Base-by-base conservation (phyloP, 1,140 invertebrate species). In the Drosophila mojavensis region DNA sequence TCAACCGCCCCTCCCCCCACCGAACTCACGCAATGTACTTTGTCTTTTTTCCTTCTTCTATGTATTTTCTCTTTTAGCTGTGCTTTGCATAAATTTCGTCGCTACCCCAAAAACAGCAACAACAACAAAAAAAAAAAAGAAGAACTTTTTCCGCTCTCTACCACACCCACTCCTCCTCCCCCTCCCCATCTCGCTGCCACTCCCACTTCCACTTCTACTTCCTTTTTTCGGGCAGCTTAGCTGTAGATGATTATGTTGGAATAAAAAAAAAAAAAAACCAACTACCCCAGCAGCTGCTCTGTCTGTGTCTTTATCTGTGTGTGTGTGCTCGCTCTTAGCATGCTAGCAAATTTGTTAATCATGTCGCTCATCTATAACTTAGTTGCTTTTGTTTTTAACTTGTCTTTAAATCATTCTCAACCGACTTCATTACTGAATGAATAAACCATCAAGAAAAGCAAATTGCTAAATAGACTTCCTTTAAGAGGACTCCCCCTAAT, bases 71-170 rank as follows among this genome's bases (percentile, higher is more conserved):
- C 20, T 24, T 24, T 24, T 24, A 24, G 73, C 70, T 70, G 62
- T 79, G 83, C 78, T 89, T 88, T 83, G 83, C 83, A 88, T 88
- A 88, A 80, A 88, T 88, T 86, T 80, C 28, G 17, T 70, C 56
- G 55, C 58, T 41, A 65, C 64, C 66, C 60, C 72, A 24, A 24
- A 24, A 24, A 24, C 17, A 17, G 17, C 17, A 17, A 17, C 17
- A 17, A 17, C 17, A 17, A n/a, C n/a, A n/a, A 20, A 41, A 54
- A 53, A 47, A 54, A 41, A 59, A 41, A 47, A 41, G 36, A 54
- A 6, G 3, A 20, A 24, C 11, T 24, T 24, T 48, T 48, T 30
- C 3, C 28, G 2, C 10, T 5, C 11, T 24, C 48, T 50, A 7
- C 48, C 36, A 4, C 36, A 17, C 7, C n/a, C 43, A 5, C 5